Base-by-base conservation (phyloP, 1,140 invertebrate genomes). In the Schlechtendalia chinensis region DNA sequence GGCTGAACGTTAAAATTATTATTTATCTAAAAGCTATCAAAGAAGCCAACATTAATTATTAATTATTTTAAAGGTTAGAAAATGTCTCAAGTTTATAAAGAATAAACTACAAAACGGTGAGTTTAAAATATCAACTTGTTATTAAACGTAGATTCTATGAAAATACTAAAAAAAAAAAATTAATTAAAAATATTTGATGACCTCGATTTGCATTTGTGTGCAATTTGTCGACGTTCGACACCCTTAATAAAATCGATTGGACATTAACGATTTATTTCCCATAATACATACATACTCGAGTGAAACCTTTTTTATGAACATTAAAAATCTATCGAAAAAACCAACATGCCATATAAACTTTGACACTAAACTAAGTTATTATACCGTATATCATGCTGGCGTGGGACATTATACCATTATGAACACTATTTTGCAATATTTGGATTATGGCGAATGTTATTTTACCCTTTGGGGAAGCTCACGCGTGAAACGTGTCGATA, bases 361-460 rank as follows among this genome's bases (percentile, higher is more conserved):
- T 77, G 74, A 77, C 74, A 77, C 74, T 77, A 77, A 77, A 77
- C 74, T 79, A 79, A 63, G 75, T 79, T 79, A 79, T 79, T 61
- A 63, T 63, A 22, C 56, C 75, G 75, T 79, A 77, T 63, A 79
- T 79, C 58, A 79, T 59, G 39, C 32, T 59, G 39, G 54, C 39
- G 32, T 58, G 32, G 32, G 54, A 54, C 74, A 77, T 77, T 77
- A 79, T 79, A 39, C 74, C 74, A 77, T 77, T 77, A 79, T 79
- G 58, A 79, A 79, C 56, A 79, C 56, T 61, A 79, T 79, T 79
- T 79, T 79, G 75, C 75, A 63, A 79, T 79, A 79, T 61, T 79
- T 79, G 75, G 75, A 79, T 79, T 79, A 79, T 54, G 58, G 58
- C 39, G 75, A 79, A 79, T 79, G 75, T 79, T 79, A 79, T 79